These are phyloP conservation scores for Drosophila mercatorum DNA, from an alignment of 2,888 invertebrate genomes.

Conservation along the genomic window DNA sequence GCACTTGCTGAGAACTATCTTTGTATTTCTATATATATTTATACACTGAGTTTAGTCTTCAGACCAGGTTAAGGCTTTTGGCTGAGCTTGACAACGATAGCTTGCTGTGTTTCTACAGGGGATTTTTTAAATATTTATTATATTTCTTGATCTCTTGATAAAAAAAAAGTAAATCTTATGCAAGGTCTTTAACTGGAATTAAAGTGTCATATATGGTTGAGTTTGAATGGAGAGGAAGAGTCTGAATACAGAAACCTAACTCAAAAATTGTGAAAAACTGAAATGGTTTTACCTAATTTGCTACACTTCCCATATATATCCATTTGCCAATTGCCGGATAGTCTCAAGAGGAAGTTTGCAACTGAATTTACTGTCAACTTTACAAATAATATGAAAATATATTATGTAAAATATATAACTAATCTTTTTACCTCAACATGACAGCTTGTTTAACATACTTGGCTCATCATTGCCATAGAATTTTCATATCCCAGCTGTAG, in stretches of 20 bases:
- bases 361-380: no score
- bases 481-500: conserved; percentile 7
- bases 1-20: background rate
- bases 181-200: background rate
- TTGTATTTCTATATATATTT: background rate
- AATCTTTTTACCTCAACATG: background rate
- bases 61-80: background rate
- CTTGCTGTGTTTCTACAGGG: background rate
- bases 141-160: background rate
- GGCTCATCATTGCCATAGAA: background rate
- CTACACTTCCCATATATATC: no score
- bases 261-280: background rate
- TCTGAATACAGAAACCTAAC: no score
- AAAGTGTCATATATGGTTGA: background rate
- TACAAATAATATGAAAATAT: no score
- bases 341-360: no score
- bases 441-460: background rate
- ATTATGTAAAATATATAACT: no score
- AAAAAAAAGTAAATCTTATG: background rate
- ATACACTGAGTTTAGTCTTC: background rate
- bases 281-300: no score
- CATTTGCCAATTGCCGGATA: no score
- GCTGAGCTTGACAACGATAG: background rate
- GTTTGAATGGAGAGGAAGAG: no score
- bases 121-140: background rate